Percentiles rank a stretch among this genome's conserved stretches.
Evolutionary conservation across 2,888 invertebrate species (phyloP).

Genomic region (Eristalis pertinax): DNA sequence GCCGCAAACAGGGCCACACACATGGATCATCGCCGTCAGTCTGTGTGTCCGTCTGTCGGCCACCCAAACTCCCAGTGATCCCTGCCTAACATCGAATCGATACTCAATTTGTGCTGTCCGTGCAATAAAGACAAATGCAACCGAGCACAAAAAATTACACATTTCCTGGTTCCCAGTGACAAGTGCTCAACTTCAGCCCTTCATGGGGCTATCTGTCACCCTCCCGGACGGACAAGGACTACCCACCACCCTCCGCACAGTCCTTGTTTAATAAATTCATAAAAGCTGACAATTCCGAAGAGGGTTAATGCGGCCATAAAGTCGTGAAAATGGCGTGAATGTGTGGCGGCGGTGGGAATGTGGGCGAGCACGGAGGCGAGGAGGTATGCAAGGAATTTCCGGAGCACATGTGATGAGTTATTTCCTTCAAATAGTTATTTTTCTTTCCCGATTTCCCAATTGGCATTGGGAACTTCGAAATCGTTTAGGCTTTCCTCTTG

Average conservation of each 20-base stretch:
- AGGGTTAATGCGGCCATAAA: conserved; percentile 14
- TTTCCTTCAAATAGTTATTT: background rate
- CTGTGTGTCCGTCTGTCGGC: background rate
- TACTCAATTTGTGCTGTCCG: background rate
- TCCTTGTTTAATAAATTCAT: conserved; percentile 35
- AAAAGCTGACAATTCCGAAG: conserved; percentile 13
- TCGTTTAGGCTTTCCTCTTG: background rate
- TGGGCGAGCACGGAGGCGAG: background rate
- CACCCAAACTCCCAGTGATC: background rate
- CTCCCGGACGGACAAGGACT: background rate
- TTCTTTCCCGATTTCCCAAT: background rate
- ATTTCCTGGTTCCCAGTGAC: background rate
- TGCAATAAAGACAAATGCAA: background rate
- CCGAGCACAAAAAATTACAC: background rate
- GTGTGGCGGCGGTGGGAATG: background rate
- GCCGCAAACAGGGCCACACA: conserved; percentile 30
- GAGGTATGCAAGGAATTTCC: conserved; percentile 1
- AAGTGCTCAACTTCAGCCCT: background rate
- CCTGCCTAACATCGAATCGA: background rate
- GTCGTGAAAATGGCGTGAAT: background rate
- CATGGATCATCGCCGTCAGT: background rate
- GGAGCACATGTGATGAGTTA: background rate
- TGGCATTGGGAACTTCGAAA: background rate
- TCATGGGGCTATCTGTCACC: background rate
- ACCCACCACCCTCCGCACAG: no score